Evolutionary conservation across 2,797 vertebrate species (phyloP).

Genomic region (Eospalax fontanierii): DNA sequence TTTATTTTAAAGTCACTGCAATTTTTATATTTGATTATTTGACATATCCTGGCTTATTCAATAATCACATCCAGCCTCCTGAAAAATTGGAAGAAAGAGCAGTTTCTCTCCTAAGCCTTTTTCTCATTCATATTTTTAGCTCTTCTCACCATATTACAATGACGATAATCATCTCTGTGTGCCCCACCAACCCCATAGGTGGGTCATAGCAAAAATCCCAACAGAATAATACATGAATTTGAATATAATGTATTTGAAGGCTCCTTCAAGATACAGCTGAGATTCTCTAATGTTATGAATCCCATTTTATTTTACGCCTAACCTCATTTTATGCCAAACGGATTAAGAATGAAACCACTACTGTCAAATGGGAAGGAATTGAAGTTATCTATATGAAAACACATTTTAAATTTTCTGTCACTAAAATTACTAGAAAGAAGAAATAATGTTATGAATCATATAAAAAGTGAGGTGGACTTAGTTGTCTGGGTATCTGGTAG

Average conservation of each 20-base stretch:
- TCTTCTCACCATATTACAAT: background rate
- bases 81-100: constrained; percentile 47
- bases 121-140: constrained; percentile 38
- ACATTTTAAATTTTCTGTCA: constrained; percentile 53
- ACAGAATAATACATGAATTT: background rate
- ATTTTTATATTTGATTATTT: constrained; percentile 77
- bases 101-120: constrained; percentile 36
- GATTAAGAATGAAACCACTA: background rate
- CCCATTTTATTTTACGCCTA: background rate
- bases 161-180: background rate
- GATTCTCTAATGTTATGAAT: constrained; percentile 21
- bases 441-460: constrained; percentile 24
- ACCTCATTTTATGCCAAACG: constrained; percentile 29
- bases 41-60: constrained; percentile 62
- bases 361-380: constrained; percentile 7
- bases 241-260: background rate
- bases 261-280: background rate
- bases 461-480: background rate
- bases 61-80: constrained; percentile 61
- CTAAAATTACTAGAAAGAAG: constrained; percentile 47
- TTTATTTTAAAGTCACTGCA: constrained; percentile 65
- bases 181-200: background rate
- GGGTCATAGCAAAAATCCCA: background rate
- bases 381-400: constrained; percentile 52
- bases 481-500: background rate